Evolutionary conservation across 2,113 vertebrate genomes (phyloP).

Genomic region (Tautogolabrus adspersus): DNA sequence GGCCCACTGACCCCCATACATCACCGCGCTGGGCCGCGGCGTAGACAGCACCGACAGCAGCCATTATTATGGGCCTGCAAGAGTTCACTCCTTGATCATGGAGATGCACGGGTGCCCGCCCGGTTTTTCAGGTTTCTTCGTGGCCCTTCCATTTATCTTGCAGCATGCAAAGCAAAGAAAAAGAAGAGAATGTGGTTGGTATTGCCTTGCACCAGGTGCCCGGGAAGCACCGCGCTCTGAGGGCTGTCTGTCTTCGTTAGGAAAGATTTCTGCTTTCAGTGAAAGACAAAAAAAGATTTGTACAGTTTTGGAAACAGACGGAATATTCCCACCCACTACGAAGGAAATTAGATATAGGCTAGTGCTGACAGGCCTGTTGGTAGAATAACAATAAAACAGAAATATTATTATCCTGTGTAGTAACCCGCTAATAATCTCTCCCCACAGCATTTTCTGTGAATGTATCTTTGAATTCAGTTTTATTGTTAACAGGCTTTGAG

Average conservation of each 20-base stretch:
- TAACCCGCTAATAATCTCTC: slow-evolving; percentile 56
- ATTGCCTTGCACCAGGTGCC: slow-evolving; percentile 56
- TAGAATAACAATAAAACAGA: slow-evolving; percentile 65
- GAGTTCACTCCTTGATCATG: slow-evolving; percentile 94
- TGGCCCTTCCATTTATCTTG: slow-evolving; percentile 87
- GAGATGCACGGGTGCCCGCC: slow-evolving; percentile 86
- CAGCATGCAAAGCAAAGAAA: slow-evolving; percentile 76
- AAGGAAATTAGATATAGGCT: slow-evolving; percentile 49
- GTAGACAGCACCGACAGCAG: slow-evolving; percentile 84
- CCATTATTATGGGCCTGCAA: slow-evolving; percentile 93
- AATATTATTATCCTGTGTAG: slow-evolving; percentile 67
- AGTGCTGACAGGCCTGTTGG: slow-evolving; percentile 63
- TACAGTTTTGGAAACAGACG: slow-evolving; percentile 3
- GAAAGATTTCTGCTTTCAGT: slow-evolving; percentile 7
- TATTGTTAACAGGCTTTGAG: slow-evolving; percentile 19
- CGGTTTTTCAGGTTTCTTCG: slow-evolving; percentile 90
- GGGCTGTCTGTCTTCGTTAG: slow-evolving; percentile 27
- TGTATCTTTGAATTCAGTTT: slow-evolving; percentile 31
- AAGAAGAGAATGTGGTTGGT: slow-evolving; percentile 83
- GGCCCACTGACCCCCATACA: slow-evolving; percentile 94
- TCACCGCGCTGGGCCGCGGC: slow-evolving; percentile 79
- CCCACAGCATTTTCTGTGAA: slow-evolving; percentile 15
- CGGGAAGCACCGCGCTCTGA: not conserved
- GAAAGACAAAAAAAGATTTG: slow-evolving; percentile 13
- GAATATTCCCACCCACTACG: slow-evolving; percentile 43